A percentile compares a stretch with the other conserved stretches of the same genome.
Conservation (phyloP, 2,113 vertebrate species). For the Garra rufa region DNA sequence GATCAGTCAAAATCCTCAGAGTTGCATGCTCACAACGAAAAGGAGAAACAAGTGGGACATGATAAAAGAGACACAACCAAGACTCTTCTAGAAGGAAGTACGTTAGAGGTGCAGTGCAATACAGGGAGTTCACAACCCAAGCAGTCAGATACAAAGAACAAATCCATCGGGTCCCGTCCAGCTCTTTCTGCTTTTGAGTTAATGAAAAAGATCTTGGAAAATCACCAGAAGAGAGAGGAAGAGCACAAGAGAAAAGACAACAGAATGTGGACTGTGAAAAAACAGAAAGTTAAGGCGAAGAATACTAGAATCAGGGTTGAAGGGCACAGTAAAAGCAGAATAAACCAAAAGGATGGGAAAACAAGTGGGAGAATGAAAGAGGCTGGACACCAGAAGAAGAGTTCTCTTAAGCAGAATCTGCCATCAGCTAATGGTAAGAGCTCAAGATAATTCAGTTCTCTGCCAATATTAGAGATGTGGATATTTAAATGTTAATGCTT, state of each 20-base stretch:
- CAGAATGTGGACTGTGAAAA: too few relatives aligned
- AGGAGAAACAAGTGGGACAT: neutral
- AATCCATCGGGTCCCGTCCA: neutral
- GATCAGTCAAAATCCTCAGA: neutral
- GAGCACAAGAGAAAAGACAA: neutral
- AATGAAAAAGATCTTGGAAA: constrained; percentile 43
- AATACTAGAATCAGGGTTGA: neutral
- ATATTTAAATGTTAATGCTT: neutral
- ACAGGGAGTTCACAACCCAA: neutral
- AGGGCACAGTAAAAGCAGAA: neutral
- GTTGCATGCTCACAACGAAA: neutral
- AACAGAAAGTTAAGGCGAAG: neutral
- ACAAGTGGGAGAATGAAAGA: constrained; percentile 19
- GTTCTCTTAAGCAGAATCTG: neutral
- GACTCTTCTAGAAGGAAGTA: neutral
- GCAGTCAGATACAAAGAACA: neutral
- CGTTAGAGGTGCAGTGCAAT: neutral
- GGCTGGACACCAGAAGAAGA: neutral
- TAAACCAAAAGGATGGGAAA: neutral
- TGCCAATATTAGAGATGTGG: neutral
- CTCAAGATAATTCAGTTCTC: neutral
- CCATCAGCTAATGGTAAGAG: constrained; percentile 15
- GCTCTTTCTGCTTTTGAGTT: constrained; percentile 44
- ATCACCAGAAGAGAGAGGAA: neutral
- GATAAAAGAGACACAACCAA: neutral